These are phyloP conservation scores for Vireo altiloquus DNA, from an alignment of 2,113 vertebrate genomes.

Conservation along the genomic window DNA sequence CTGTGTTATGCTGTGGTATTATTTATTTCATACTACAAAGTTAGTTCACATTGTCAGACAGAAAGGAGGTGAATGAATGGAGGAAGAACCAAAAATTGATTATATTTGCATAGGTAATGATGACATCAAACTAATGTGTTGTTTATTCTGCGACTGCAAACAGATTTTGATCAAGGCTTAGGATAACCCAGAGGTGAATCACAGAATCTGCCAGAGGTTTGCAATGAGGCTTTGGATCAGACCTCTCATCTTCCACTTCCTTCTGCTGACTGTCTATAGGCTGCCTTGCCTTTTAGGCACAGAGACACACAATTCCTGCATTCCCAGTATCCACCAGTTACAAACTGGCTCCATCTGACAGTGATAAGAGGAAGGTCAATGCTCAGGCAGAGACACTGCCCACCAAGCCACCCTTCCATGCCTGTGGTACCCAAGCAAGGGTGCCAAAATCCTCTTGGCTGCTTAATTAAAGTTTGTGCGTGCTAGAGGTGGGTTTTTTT, in stretches of 20 bases:
- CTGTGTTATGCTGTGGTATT: neutral
- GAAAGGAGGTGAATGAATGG: neutral
- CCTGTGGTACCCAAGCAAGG: neutral
- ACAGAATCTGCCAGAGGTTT: neutral
- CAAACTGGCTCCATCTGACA: neutral
- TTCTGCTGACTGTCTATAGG: neutral
- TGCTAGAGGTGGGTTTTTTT: neutral
- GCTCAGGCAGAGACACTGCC: neutral
- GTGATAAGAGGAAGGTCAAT: fast-evolving
- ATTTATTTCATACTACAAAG: neutral
- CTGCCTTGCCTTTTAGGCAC: fast-evolving
- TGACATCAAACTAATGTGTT: neutral
- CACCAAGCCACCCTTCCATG: neutral
- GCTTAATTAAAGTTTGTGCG: neutral
- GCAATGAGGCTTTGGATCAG: neutral
- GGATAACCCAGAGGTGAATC: neutral
- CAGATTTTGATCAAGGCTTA: neutral
- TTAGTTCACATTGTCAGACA: neutral
- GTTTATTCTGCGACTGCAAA: neutral
- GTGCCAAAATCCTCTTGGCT: neutral
- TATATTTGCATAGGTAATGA: neutral
- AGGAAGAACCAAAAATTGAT: neutral
- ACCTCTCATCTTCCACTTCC: neutral
- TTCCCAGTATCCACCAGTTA: neutral
- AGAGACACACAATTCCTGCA: neutral